Evolutionary conservation across 2,888 invertebrate species (phyloP), one percentile per base, ranked within the genome.

Genomic region (Megaustenia siamemsis): DNA sequence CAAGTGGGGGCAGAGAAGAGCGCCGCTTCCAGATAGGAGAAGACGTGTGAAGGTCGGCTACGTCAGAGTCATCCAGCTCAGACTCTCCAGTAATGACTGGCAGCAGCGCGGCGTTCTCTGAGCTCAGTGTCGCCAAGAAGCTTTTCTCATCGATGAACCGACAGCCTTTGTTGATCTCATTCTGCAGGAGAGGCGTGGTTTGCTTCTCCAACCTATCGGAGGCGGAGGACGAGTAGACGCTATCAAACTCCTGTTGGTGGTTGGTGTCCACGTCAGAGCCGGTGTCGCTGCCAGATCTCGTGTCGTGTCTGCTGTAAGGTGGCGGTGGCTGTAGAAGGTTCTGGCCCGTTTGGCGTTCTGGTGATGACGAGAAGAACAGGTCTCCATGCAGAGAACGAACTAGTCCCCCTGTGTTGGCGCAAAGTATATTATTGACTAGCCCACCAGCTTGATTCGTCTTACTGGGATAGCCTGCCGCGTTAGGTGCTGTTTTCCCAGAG

Each of bases 91-190:
- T 24, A 6, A 84, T 35, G 0, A 66, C 82, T 0, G 85, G 83
- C 49, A 81, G 81, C 43, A 77, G 73, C 24, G 78, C 60, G 56
- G 84, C 56, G 15, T 69, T 71, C 35, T 73, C 82, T 5, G 85
- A 75, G 53, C 92, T 86, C 10, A 92, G 87, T 77, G 90, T 90
- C 82, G 92, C 90, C 84, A 92, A 90, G 53, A 93, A 87, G 86
- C 93, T 93, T 40, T 93, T 92, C 83, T 93, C 92, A 86, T 93
- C 93, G 68, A 93, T 93, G 87, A 92, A 93, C 63, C 88, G 88
- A 63, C 92, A 87, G 28, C 92, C 93, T 80, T 89, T 87, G 10
- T 90, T 81, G n/a, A 90, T 86, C 53, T 92, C 92, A 43, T 66
- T 63, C 69, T 89, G 89, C 21, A 90, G 86, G 12, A 89, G 87